These are phyloP conservation scores for Aphidius ervi DNA, from an alignment of 1,140 invertebrate species.

Conservation along the genomic window DNA sequence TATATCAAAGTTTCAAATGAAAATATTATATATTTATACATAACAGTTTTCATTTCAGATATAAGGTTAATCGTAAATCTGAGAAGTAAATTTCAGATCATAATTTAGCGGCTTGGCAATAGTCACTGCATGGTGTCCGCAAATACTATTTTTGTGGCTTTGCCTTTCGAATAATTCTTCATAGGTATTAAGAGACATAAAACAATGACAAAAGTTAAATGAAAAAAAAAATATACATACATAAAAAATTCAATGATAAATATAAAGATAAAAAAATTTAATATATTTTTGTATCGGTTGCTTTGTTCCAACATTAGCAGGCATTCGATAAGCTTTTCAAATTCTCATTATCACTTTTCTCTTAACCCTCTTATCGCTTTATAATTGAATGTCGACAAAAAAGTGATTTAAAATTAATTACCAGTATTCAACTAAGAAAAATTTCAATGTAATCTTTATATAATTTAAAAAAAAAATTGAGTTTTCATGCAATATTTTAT, in stretches of 20 bases:
- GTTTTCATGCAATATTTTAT: no score
- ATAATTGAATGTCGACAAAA: slow-evolving; percentile 4
- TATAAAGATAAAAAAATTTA: no score
- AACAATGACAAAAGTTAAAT: no score
- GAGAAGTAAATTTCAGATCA: slow-evolving; percentile 23
- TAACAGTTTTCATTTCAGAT: not conserved
- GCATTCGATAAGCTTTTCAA: slow-evolving; percentile 6
- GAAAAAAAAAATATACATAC: not conserved
- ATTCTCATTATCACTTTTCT: slow-evolving; percentile 5
- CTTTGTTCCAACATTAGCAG: not conserved
- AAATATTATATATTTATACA: not conserved
- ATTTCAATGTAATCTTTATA: no score
- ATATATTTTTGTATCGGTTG: not conserved
- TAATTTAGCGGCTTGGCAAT: slow-evolving; percentile 30
- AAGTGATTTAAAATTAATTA: slow-evolving; percentile 6
- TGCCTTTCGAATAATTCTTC: not conserved
- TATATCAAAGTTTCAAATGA: not conserved
- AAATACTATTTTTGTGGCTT: slow-evolving; percentile 14
- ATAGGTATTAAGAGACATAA: no score
- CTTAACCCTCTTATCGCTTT: not conserved
- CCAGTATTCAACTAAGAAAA: no score
- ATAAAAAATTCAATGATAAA: no score
- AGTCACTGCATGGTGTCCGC: slow-evolving; percentile 17
- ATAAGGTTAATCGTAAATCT: not conserved
- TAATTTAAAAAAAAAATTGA: no score